Evolutionary conservation across 2,888 invertebrate genomes (phyloP), one percentile per base, ranked within the genome.

Genomic region (Oscheius sp.): DNA sequence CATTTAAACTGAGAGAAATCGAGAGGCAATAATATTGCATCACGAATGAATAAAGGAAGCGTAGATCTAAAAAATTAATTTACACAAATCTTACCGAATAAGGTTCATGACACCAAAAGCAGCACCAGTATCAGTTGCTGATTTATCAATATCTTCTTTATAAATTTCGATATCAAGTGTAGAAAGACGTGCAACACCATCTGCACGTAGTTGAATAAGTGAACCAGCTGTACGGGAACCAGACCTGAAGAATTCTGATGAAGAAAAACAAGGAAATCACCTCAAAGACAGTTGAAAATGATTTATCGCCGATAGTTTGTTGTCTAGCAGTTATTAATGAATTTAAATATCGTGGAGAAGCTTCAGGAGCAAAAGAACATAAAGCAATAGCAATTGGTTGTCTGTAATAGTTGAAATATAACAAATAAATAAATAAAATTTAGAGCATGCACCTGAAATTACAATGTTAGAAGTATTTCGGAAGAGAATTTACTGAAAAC

Each of bases 261-360:
- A 35, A 35, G 9, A 35, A 35, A 3, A 35, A 35, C 9, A 6
- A 6, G 3, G 91, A 91, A 96, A 95, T 77, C 92, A 96, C 89
- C 72, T 93, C 93, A 83, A 93, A 92, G n/a, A 95, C 84, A 66
- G 91, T 92, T 63, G 90, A 88, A 89, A 95, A 95, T 58, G 92
- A 91, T 81, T 92, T 92, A 74, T 91, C 91, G 46, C 91, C 91
- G 23, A 94, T 89, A 78, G 93, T 91, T 71, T 92, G 91, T 76
- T 92, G 92, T 85, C 94, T 75, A 23, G 84, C 77, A n/a, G 79
- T 77, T 3, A 88, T 82, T 55, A 87, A 75, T 25, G 76, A 73
- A n/a, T 84, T 76, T 27, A 84, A 73, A 21, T 83, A 72, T 7
- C 73, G 72, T 27, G 81, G 69, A 43, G 78, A 72, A n/a, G 78